These are phyloP conservation scores for Eurosta solidaginis DNA, from an alignment of 1,140 invertebrate genomes.

Conservation along the genomic window DNA sequence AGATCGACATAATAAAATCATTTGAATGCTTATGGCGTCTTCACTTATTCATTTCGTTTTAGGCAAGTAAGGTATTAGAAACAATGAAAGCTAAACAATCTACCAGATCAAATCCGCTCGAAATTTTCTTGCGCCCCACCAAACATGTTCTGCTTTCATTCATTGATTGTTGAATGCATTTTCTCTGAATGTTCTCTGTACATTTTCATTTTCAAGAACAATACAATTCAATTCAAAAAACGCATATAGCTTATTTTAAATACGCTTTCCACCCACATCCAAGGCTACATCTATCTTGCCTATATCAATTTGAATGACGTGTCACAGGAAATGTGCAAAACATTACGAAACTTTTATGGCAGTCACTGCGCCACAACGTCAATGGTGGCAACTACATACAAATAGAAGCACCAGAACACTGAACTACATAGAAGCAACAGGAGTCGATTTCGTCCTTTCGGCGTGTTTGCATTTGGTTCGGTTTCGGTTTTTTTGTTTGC, in stretches of 20 bases:
- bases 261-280: neutral
- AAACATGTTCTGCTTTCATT: too few relatives aligned
- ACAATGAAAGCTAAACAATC: too few relatives aligned
- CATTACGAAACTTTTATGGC: conserved; percentile 17
- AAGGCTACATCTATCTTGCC: neutral
- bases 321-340: conserved; percentile 23
- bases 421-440: neutral
- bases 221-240: neutral
- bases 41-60: neutral
- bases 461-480: neutral
- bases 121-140: too few relatives aligned
- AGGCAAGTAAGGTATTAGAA: too few relatives aligned
- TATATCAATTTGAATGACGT: neutral
- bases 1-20: neutral
- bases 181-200: too few relatives aligned
- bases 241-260: neutral
- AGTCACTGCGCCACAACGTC: neutral
- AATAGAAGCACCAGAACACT: neutral
- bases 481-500: neutral
- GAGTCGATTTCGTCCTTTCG: conserved; percentile 24
- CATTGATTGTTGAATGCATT: too few relatives aligned
- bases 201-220: too few relatives aligned
- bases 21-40: neutral
- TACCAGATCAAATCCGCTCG: too few relatives aligned
- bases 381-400: neutral